Base-by-base conservation (phyloP, 2,113 vertebrate genomes). In the Chaenogobius annularis region DNA sequence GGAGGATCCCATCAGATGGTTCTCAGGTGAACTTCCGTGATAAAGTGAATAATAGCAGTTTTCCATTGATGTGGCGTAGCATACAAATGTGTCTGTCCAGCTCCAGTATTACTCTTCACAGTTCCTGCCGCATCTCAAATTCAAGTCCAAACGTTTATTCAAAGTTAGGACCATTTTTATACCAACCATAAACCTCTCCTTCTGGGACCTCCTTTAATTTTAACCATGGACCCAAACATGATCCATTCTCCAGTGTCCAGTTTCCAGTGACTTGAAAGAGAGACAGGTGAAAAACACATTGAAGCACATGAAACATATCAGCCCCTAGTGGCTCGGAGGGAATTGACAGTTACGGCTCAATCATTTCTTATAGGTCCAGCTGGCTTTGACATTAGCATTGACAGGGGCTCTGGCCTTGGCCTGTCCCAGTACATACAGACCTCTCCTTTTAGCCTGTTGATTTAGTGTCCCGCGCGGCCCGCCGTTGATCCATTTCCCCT, bases 311-410 rank as follows among this genome's bases (percentile, higher is more conserved):
- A 93, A 81, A 92, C 88, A 91, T 84, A 84, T 93, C 94, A 94
- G 94, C 95, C 95, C 94, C 94, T 93, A 92, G 95, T 92, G 93
- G 95, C 93, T 85, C 82, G 12, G 80, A 66, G 75, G 93, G 89
- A 83, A 95, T 84, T 92, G 95, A 95, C 95, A 94, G 74, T 83
- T 94, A 96, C 77, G 87, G 91, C 92, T 95, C 91, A 90, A 87
- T 93, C 91, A 90, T 90, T 92, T 92, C 90, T 91, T 70, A 78
- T 78, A 93, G 89, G 82, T 86, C 92, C 95, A 94, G 81, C 91
- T 95, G 94, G 87, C 92, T 94, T 94, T 92, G 91, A 92, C 93
- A 93, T 92, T 93, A 95, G 90, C 83, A 85, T 92, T 92, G 87
- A 94, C 92, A 93, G 91, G 92, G 91, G 86, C 87, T 91, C 91